A percentile compares a stretch with the other conserved stretches of the same genome.
Evolutionary conservation across 2,113 vertebrate genomes (phyloP).

Genomic region (Patagioenas fasciata): DNA sequence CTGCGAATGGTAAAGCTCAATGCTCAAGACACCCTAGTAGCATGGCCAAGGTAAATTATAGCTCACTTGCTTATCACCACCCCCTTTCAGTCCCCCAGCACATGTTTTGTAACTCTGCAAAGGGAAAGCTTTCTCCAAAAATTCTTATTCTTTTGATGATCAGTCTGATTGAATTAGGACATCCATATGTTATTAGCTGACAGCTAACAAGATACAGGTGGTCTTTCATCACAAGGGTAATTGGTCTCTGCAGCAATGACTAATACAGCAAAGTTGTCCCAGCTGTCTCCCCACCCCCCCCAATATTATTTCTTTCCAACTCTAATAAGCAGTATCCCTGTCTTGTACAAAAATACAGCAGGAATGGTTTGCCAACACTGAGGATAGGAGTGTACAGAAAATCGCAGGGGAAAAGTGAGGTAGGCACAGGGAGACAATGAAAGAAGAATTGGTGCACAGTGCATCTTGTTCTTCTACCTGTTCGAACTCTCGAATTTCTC

Average conservation of each 20-base stretch:
- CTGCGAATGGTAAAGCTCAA: too few relatives aligned
- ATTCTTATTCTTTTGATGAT: not conserved
- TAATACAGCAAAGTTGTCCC: not conserved
- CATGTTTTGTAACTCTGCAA: not conserved
- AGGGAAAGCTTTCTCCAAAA: not conserved
- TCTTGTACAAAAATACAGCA: not conserved
- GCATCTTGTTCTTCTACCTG: not conserved
- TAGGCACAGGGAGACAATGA: not conserved
- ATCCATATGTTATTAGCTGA: not conserved
- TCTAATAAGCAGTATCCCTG: not conserved
- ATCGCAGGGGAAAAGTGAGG: not conserved
- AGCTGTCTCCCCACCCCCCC: not conserved
- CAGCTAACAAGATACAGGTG: slow-evolving; percentile 30
- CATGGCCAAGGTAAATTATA: accelerated
- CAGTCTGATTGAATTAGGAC: slow-evolving; percentile 3
- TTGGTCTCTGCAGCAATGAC: not conserved
- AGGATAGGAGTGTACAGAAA: not conserved
- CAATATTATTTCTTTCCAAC: not conserved
- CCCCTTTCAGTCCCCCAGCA: not conserved
- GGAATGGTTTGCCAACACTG: not conserved
- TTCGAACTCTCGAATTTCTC: not conserved
- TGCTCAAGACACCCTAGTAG: not conserved
- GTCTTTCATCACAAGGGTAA: slow-evolving; percentile 20
- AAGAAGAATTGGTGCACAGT: not conserved
- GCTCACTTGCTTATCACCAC: not conserved